These are phyloP conservation scores for Puma concolor DNA, from an alignment of 2,113 vertebrate genomes.

Conservation along the genomic window DNA sequence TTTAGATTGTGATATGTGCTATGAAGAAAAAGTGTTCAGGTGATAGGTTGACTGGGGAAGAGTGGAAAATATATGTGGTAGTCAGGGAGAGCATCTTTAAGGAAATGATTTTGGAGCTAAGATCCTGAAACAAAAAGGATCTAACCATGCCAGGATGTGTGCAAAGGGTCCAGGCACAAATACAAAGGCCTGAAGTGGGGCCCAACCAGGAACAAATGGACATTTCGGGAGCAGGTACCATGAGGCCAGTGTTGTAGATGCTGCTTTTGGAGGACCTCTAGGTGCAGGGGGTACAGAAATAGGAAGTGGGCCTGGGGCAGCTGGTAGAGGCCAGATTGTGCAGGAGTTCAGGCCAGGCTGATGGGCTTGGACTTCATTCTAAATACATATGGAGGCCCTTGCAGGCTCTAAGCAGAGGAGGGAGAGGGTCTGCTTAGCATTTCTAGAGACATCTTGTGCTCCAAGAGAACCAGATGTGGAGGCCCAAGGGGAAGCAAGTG, in stretches of 20 bases:
- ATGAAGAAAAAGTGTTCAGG: not conserved
- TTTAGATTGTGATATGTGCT: not conserved
- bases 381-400: not conserved
- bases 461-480: not conserved
- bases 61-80: not conserved
- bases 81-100: not conserved
- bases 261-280: not conserved
- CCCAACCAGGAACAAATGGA: not conserved
- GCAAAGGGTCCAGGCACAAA: not conserved
- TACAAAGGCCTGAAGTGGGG: not conserved
- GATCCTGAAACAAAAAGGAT: not conserved
- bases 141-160: not conserved
- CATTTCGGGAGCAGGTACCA: not conserved
- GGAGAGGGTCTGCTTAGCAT: not conserved
- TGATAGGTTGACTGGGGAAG: not conserved
- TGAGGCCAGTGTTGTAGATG: not conserved
- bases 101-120: not conserved
- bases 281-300: rapidly evolving
- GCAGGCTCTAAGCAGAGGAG: no score
- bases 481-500: no score
- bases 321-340: not conserved
- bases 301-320: not conserved
- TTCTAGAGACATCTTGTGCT: not conserved
- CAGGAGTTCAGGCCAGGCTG: not conserved
- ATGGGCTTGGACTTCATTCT: not conserved